Conservation (phyloP, 2,113 vertebrate genomes). For the Grammomys surdaster region DNA sequence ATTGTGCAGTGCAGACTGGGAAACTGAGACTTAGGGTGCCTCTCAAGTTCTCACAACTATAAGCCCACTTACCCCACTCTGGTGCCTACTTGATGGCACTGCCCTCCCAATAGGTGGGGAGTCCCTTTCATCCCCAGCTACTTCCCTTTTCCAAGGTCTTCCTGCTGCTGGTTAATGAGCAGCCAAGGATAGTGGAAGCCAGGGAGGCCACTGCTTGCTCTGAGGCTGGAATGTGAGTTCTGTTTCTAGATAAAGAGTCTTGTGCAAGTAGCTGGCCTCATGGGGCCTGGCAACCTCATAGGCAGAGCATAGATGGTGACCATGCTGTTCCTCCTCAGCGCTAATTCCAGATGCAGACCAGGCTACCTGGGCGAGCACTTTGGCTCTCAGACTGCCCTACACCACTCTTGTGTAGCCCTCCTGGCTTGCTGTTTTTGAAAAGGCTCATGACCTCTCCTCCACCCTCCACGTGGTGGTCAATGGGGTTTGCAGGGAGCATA, state of each 20-base stretch:
- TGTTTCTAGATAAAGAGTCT: slow-evolving; percentile 85
- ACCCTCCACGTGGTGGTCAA: background rate
- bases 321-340: no score
- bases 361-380: background rate
- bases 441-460: background rate
- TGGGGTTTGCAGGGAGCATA: background rate
- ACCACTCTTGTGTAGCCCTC: background rate
- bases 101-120: background rate
- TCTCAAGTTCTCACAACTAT: background rate
- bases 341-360: background rate
- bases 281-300: slow-evolving; percentile 73
- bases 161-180: slow-evolving; percentile 85
- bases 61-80: background rate
- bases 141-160: background rate
- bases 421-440: background rate
- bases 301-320: background rate
- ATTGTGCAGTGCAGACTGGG: background rate
- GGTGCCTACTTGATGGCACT: background rate
- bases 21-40: slow-evolving; percentile 5
- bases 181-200: slow-evolving; percentile 61
- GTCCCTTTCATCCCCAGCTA: background rate
- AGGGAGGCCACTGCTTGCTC: slow-evolving; percentile 76
- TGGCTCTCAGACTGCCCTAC: background rate
- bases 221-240: slow-evolving; percentile 84
- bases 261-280: slow-evolving; percentile 66